A percentile compares a stretch with the other conserved stretches of the same genome.
Conservation (phyloP, 1,140 invertebrate species). For the Gonioctena quinquepunctata region DNA sequence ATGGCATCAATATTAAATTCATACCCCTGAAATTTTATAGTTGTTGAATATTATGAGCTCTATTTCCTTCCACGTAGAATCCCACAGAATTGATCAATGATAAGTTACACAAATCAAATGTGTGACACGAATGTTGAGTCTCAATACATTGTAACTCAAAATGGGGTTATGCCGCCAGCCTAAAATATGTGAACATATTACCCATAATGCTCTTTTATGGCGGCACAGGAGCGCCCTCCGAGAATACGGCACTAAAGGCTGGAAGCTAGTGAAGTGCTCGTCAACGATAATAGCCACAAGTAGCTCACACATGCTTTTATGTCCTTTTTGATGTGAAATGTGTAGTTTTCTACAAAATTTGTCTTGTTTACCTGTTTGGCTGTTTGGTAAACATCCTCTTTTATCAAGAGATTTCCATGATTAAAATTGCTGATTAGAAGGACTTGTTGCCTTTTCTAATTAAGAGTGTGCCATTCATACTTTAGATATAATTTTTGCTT, state of each 20-base stretch:
- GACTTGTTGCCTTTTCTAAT: conserved; percentile 22
- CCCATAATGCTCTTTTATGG: conserved; percentile 37
- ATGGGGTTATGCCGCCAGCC: neutral
- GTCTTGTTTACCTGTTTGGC: conserved; percentile 45
- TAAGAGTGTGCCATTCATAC: neutral
- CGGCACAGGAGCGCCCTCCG: conserved; percentile 33
- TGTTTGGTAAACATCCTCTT: conserved; percentile 26
- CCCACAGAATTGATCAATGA: too few relatives aligned
- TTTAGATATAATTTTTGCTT: neutral
- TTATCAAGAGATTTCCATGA: conserved; percentile 22
- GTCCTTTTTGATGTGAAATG: conserved; percentile 49
- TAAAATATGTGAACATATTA: conserved; percentile 33
- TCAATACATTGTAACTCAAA: too few relatives aligned
- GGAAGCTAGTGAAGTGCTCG: conserved; percentile 48
- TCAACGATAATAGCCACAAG: conserved; percentile 51
- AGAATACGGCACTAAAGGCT: conserved; percentile 36
- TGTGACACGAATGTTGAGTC: too few relatives aligned
- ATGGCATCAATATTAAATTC: too few relatives aligned
- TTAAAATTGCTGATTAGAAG: conserved; percentile 24
- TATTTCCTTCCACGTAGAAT: too few relatives aligned
- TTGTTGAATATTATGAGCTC: too few relatives aligned
- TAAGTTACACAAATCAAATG: too few relatives aligned
- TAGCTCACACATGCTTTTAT: conserved; percentile 51
- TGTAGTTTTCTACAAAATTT: conserved; percentile 52
- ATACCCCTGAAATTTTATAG: too few relatives aligned